Evolutionary conservation across 2,113 vertebrate genomes (phyloP).

Genomic region (Hypocryptadius cinnamomeus): DNA sequence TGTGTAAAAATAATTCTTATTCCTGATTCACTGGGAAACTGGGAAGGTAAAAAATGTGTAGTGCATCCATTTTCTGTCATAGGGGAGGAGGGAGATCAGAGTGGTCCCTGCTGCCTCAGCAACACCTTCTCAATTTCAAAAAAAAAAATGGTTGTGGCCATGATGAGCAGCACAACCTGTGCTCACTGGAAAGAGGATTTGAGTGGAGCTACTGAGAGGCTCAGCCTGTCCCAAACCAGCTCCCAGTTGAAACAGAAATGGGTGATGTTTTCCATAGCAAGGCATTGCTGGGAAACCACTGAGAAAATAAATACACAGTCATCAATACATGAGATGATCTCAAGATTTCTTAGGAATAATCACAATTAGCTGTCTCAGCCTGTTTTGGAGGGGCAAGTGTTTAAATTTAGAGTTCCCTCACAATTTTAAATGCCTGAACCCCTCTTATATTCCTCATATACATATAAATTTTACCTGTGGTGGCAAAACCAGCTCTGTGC

Average conservation of each 20-base stretch:
- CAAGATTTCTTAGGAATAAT: neutral
- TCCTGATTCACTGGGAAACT: neutral
- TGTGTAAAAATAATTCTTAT: neutral
- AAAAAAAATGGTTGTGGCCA: neutral
- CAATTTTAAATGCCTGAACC: neutral
- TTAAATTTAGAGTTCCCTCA: neutral
- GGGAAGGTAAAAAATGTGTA: neutral
- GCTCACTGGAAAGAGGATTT: neutral
- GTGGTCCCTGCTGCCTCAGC: neutral
- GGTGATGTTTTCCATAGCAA: neutral
- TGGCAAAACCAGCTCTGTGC: neutral
- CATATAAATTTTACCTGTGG: neutral
- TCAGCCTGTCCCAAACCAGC: neutral
- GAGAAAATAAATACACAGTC: neutral
- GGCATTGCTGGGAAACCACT: neutral
- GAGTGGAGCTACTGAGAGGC: neutral
- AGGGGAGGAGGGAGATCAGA: neutral
- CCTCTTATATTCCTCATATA: neutral
- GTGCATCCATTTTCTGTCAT: neutral
- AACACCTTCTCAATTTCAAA: accelerated
- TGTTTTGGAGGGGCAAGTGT: neutral
- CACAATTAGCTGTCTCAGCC: neutral
- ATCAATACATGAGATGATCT: neutral
- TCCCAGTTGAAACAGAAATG: neutral
- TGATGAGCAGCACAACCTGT: neutral